Percentiles rank a stretch among this genome's conserved stretches.
Conservation (phyloP, 2,888 invertebrate species). For the Steromphala cineraria region DNA sequence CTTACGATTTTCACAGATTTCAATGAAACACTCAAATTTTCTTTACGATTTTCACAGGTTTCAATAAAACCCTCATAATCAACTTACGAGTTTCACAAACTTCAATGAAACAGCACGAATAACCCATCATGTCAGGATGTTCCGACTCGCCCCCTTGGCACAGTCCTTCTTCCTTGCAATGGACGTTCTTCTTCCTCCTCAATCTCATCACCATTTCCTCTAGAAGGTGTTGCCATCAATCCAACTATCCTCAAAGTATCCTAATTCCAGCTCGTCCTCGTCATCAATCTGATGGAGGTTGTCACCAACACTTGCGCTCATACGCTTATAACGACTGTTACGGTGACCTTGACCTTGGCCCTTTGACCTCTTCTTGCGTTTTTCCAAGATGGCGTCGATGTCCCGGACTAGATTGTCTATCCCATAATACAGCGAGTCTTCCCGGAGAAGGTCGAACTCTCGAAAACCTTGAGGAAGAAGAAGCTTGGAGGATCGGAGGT, state of each 20-base stretch:
- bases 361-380: neutral
- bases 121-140: too few relatives aligned
- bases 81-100: too few relatives aligned
- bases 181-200: neutral
- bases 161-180: too few relatives aligned
- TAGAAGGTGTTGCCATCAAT: slow-evolving; percentile 25
- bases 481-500: slow-evolving; percentile 57
- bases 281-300: slow-evolving; percentile 40
- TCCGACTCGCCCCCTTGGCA: too few relatives aligned
- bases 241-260: slow-evolving; percentile 45
- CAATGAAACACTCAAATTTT: too few relatives aligned
- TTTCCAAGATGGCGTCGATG: slow-evolving; percentile 12
- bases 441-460: slow-evolving; percentile 57
- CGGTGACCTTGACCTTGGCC: neutral
- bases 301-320: slow-evolving; percentile 45
- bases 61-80: too few relatives aligned
- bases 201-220: neutral
- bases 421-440: slow-evolving; percentile 60
- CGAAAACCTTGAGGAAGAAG: slow-evolving; percentile 59
- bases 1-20: too few relatives aligned
- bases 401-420: slow-evolving; percentile 46
- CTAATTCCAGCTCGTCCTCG: slow-evolving; percentile 36
- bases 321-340: slow-evolving; percentile 15
- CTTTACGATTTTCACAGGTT: too few relatives aligned
- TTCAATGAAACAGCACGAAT: too few relatives aligned